Evolutionary conservation across 1,140 invertebrate species (phyloP).

Genomic region (Choristoneura fumiferana): DNA sequence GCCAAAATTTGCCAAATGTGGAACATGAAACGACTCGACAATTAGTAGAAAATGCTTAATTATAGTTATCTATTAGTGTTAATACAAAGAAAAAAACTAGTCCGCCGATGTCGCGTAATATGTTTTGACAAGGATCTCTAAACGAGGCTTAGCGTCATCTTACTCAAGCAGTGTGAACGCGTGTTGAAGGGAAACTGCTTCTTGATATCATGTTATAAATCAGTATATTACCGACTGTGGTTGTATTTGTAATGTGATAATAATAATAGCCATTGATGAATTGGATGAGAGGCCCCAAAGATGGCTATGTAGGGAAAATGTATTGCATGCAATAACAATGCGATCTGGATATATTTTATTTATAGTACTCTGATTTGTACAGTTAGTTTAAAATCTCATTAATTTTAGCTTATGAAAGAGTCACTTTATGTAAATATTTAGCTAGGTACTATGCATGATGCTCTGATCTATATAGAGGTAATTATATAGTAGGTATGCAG

Average conservation of each 20-base stretch:
- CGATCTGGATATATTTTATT: not conserved
- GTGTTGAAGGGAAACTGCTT: not conserved
- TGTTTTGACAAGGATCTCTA: not conserved
- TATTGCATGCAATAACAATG: not conserved
- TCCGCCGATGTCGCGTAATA: conserved; percentile 17
- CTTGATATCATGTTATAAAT: not conserved
- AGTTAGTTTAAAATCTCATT: not conserved
- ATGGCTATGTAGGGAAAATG: not conserved
- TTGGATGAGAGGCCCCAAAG: not conserved
- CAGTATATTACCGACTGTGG: conserved; percentile 7
- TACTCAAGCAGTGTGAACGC: not conserved
- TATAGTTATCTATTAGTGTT: conserved; percentile 40
- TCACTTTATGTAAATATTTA: conserved; percentile 7
- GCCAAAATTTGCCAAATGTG: conserved; percentile 72
- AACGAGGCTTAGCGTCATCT: conserved; percentile 5
- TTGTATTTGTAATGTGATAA: conserved; percentile 16
- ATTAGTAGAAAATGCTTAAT: conserved; percentile 36
- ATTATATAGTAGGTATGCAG: conserved; percentile 7
- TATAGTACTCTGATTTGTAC: not conserved
- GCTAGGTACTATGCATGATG: conserved; percentile 2
- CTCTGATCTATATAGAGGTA: not conserved
- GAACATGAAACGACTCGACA: conserved; percentile 31
- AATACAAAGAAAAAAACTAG: conserved; percentile 29
- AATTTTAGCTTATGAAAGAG: not conserved
- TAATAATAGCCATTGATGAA: conserved; percentile 6